These are phyloP conservation scores for Caranx ignobilis DNA, from an alignment of 2,113 vertebrate genomes.

Conservation along the genomic window DNA sequence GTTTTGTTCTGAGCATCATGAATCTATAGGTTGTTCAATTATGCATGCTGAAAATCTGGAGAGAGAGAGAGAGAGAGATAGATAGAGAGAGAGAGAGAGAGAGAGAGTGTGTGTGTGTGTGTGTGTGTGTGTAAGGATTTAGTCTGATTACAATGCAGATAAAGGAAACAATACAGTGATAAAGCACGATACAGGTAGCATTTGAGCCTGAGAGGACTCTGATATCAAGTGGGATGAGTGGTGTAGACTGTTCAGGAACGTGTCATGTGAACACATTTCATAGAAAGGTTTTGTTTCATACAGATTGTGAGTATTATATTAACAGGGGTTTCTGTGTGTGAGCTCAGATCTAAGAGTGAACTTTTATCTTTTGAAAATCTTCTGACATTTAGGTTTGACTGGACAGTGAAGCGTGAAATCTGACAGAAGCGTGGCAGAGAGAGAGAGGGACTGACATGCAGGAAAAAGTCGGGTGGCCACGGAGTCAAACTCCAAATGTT, in stretches of 20 bases:
- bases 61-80: too few species aligned
- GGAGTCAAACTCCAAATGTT: not conserved
- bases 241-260: too few species aligned
- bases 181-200: too few species aligned
- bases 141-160: not conserved
- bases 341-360: not conserved
- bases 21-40: constrained; percentile 28
- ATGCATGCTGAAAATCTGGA: not conserved
- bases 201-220: not conserved
- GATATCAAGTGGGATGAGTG: too few species aligned
- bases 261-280: too few species aligned
- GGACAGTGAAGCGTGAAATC: not conserved
- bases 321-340: not conserved
- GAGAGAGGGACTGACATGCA: not conserved
- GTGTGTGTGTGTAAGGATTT: not conserved
- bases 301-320: not conserved
- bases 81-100: too few species aligned
- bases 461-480: not conserved
- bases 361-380: not conserved
- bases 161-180: not conserved
- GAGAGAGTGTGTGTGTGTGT: too few species aligned
- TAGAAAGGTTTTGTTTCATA: too few species aligned
- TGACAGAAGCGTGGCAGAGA: not conserved
- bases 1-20: not conserved
- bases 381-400: not conserved